Evolutionary conservation across 2,888 invertebrate species (phyloP).

Genomic region (Pterostichus niger): DNA sequence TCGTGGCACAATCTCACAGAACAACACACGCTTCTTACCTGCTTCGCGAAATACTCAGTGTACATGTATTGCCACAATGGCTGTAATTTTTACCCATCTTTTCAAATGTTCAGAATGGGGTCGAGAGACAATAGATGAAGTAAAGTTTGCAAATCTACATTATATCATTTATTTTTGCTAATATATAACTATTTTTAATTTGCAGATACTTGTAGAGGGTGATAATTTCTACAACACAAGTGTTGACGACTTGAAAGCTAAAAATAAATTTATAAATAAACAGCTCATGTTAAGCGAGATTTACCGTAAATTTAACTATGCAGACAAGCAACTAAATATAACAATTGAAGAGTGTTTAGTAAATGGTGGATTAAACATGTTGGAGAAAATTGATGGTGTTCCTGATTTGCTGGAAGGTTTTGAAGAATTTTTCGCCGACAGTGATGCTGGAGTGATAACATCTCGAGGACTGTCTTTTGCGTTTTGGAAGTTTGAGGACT

Average conservation of each 20-base stretch:
- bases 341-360: conserved; percentile 74
- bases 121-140: conserved; percentile 75
- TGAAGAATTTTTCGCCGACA: conserved; percentile 75
- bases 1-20: conserved; percentile 74
- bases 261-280: conserved; percentile 71
- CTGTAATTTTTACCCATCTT: conserved; percentile 73
- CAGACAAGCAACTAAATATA: conserved; percentile 72
- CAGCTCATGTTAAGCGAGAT: conserved; percentile 74
- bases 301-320: conserved; percentile 73
- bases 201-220: conserved; percentile 75
- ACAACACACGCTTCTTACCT: conserved; percentile 73
- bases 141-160: conserved; percentile 65
- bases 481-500: conserved; percentile 79
- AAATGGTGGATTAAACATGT: conserved; percentile 72
- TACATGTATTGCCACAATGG: conserved; percentile 76
- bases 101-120: conserved; percentile 73
- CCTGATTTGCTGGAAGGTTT: conserved; percentile 50
- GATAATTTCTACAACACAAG: conserved; percentile 76
- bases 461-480: conserved; percentile 80
- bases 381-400: conserved; percentile 62
- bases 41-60: conserved; percentile 76
- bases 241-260: conserved; percentile 71
- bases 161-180: background rate
- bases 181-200: conserved; percentile 3
- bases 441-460: conserved; percentile 79